Evolutionary conservation across 2,797 vertebrate species (phyloP).

Genomic region (Anguilla marmorata): DNA sequence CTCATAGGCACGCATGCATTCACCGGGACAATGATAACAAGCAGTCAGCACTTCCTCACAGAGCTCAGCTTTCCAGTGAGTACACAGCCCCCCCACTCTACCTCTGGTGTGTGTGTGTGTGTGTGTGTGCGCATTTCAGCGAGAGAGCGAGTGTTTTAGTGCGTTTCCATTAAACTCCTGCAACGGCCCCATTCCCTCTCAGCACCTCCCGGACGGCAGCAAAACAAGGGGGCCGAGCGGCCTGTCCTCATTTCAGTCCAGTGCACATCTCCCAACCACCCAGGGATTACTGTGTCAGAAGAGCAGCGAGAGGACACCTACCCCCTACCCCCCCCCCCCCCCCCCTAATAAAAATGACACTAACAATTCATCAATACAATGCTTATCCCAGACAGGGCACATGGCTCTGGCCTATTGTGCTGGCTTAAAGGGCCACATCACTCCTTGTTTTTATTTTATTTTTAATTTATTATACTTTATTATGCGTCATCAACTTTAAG

Average conservation of each 20-base stretch:
- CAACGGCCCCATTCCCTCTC: background rate
- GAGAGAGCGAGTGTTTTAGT: background rate
- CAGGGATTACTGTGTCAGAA: background rate
- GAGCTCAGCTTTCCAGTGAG: background rate
- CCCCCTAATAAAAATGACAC: background rate
- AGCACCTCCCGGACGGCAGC: background rate
- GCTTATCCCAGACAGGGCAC: background rate
- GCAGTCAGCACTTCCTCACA: background rate
- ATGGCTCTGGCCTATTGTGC: background rate
- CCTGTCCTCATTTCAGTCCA: constrained; percentile 34
- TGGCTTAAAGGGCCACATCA: background rate
- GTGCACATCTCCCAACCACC: constrained; percentile 19
- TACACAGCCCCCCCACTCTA: too few relatives aligned
- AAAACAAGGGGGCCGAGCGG: background rate
- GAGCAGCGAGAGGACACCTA: background rate
- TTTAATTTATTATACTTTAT: background rate
- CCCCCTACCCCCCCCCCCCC: background rate
- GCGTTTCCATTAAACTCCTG: background rate
- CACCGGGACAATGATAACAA: background rate
- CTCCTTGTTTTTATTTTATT: background rate
- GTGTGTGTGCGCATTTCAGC: background rate
- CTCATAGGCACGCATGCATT: background rate
- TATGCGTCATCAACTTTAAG: background rate
- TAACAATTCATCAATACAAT: background rate
- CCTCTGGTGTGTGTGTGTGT: background rate